These are phyloP conservation scores for Galaxias olidus DNA, from an alignment of 2,797 vertebrate genomes.

Conservation along the genomic window DNA sequence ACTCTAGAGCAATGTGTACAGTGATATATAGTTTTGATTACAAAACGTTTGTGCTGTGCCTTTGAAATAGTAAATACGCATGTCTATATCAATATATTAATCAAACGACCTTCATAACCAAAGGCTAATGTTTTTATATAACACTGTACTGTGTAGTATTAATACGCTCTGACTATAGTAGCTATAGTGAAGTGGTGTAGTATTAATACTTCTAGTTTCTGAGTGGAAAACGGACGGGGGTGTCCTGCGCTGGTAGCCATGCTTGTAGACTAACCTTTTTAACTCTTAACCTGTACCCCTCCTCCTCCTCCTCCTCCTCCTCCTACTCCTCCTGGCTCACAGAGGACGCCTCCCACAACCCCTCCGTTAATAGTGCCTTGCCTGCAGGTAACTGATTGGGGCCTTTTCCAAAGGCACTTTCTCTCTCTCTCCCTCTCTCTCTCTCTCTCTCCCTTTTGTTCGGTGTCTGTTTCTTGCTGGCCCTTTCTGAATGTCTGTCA, in stretches of 20 bases:
- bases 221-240: conserved; percentile 14
- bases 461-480: not conserved
- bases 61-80: no score
- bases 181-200: conserved; percentile 13
- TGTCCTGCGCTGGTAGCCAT: conserved; percentile 36
- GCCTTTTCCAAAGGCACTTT: conserved; percentile 15
- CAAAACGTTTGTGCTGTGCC: no score
- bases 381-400: conserved; percentile 74
- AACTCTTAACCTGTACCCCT: conserved; percentile 79
- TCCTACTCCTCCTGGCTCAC: conserved; percentile 68
- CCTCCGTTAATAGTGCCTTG: conserved; percentile 83
- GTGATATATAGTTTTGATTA: not conserved
- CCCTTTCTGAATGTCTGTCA: not conserved
- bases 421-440: not conserved
- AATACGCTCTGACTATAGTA: not conserved
- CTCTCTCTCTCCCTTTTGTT: not conserved
- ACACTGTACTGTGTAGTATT: not conserved
- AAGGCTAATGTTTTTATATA: no score
- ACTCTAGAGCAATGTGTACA: not conserved
- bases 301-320: conserved; percentile 62
- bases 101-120: no score
- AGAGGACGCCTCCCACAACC: conserved; percentile 83
- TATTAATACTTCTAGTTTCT: conserved; percentile 4
- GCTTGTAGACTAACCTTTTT: conserved; percentile 77
- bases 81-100: no score